These are phyloP conservation scores for Eupristina koningsbergeri DNA, from an alignment of 1,140 invertebrate genomes.

Conservation along the genomic window DNA sequence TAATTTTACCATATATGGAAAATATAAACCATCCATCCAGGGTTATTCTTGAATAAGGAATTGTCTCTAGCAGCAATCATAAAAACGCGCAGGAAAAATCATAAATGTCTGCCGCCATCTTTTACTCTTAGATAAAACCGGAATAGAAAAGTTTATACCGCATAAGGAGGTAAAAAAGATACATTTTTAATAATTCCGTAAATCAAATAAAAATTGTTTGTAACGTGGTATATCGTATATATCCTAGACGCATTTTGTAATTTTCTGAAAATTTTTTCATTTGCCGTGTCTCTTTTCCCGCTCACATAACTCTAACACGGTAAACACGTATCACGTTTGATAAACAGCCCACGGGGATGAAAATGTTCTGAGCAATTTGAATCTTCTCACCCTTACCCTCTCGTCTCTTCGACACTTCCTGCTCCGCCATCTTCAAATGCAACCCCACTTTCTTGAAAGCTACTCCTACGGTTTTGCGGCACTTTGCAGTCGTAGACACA, in stretches of 20 bases:
- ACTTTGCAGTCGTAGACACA: background rate
- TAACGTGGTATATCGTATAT: background rate
- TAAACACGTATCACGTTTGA: conserved; percentile 27
- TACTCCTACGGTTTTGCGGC: background rate
- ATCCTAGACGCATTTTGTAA: background rate
- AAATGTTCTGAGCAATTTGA: conserved; percentile 43
- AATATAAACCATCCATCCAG: too few relatives aligned
- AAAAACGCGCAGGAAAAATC: too few relatives aligned
- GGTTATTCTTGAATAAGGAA: too few relatives aligned
- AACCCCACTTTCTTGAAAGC: background rate
- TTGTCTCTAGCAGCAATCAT: too few relatives aligned
- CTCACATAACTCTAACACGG: background rate
- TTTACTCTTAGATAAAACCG: background rate
- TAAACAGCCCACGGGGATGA: conserved; percentile 30
- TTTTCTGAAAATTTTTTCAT: background rate
- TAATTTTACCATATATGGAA: too few relatives aligned
- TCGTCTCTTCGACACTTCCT: background rate
- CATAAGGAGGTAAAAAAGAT: background rate
- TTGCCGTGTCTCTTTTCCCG: background rate
- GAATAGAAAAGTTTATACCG: background rate
- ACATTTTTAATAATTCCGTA: background rate
- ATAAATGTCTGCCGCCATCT: too few relatives aligned
- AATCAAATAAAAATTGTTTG: conserved; percentile 4
- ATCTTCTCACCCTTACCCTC: conserved; percentile 1
- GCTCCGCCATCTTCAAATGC: background rate